phyloP scores from a whole-genome alignment of 2,888 invertebrate genomes.

The Cheilosia variabilis region DNA sequence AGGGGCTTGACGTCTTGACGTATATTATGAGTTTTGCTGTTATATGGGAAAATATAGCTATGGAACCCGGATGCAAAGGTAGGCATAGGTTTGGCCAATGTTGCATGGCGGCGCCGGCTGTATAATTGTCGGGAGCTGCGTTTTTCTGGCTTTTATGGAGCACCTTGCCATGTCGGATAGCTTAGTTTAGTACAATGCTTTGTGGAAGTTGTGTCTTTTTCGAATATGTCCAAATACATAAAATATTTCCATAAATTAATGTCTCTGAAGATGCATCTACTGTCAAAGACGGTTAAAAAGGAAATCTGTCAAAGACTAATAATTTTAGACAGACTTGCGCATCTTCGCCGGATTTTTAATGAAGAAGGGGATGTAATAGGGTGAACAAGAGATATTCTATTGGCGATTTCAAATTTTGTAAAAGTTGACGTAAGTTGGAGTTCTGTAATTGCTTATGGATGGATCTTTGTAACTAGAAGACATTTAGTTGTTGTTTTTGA shows the following conservation, averaged over 20 bases:
- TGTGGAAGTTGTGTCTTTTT: conserved; percentile 2
- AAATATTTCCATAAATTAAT: conserved; percentile 48
- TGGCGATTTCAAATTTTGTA: neutral
- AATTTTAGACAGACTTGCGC: conserved; percentile 23
- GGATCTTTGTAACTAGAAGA: too few species aligned
- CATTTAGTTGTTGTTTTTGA: too few species aligned
- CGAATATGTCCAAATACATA: conserved; percentile 13
- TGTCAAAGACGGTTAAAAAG: conserved; percentile 44
- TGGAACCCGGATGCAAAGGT: conserved; percentile 64
- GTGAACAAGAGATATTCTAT: conserved; percentile 4
- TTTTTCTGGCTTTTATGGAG: neutral
- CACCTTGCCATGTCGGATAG: conserved; percentile 22
- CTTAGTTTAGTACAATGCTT: too few species aligned
- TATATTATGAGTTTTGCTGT: conserved; percentile 54
- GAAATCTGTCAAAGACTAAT: conserved; percentile 55
- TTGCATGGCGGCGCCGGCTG: conserved; percentile 47
- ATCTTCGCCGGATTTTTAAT: neutral
- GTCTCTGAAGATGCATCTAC: conserved; percentile 47
- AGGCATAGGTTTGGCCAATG: conserved; percentile 28
- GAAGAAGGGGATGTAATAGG: conserved; percentile 13
- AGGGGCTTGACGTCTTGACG: conserved; percentile 5
- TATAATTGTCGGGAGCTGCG: conserved; percentile 13
- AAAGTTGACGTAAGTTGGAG: too few species aligned
- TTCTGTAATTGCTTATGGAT: neutral
- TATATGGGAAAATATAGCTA: conserved; percentile 20